phyloP scores from a whole-genome alignment of 2,888 invertebrate species.

The Chrysolina haemoptera region DNA sequence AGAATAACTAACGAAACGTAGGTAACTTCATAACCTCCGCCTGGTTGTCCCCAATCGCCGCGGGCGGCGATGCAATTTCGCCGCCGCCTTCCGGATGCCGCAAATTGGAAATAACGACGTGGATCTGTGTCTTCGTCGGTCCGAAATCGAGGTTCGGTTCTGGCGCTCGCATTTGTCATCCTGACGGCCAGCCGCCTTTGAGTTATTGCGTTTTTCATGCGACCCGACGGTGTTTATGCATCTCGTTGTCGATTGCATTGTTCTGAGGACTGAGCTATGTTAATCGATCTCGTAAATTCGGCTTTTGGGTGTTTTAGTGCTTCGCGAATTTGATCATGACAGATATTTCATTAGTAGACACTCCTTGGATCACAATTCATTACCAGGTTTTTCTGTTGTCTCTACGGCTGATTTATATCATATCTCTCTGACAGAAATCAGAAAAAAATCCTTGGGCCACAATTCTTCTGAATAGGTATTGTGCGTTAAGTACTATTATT shows the following conservation, averaged over 20 bases:
- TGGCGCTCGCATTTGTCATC: slow-evolving; percentile 1
- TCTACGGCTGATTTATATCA: no score
- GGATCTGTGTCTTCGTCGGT: background rate
- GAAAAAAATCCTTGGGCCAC: no score
- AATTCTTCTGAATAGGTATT: no score
- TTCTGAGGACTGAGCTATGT: slow-evolving; percentile 10
- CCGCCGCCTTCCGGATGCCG: background rate
- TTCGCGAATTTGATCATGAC: background rate
- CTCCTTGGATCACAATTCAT: background rate
- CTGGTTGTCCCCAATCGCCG: slow-evolving; percentile 2
- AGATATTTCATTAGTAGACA: slow-evolving; percentile 2
- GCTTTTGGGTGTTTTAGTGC: slow-evolving; percentile 7
- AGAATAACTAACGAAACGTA: slow-evolving; percentile 13
- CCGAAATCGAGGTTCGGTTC: slow-evolving; percentile 9
- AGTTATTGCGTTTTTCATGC: slow-evolving; percentile 1
- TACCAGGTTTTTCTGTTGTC: background rate
- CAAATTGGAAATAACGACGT: slow-evolving; percentile 17
- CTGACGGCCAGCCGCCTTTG: background rate
- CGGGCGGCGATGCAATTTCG: slow-evolving; percentile 9
- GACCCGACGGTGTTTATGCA: slow-evolving; percentile 6
- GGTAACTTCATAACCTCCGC: slow-evolving; percentile 12
- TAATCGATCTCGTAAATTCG: slow-evolving; percentile 27
- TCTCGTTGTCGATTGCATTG: slow-evolving; percentile 11
- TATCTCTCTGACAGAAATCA: no score
- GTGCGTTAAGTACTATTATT: no score